Evolutionary conservation across 2,113 vertebrate species (phyloP), one percentile per base, ranked within the genome.

Genomic region (Tringa solitaria): DNA sequence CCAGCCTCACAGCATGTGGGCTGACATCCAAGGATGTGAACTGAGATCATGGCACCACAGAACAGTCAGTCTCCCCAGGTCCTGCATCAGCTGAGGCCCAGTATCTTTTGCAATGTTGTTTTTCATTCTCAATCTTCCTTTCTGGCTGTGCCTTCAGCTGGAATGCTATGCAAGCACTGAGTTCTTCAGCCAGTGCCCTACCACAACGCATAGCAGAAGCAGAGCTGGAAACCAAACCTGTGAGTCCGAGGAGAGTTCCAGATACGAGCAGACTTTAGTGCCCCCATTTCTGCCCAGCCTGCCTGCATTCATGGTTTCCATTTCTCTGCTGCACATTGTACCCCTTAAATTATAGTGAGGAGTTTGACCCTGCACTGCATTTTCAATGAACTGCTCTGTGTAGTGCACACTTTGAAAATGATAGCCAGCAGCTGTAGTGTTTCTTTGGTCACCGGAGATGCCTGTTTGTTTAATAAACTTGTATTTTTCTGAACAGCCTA

Each of bases 391-490:
- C 48, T 87, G 45, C 70, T 85, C 63, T 69, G 67, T 63, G 85
- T 61, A 69, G 86, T n/a, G 63, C 3, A 30, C 63, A 28, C 39
- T 92, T 64, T 61, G 94, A 61, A 93, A 83, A 16, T n/a, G 35
- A 90, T 54, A 90, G 28, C 41, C 90, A 90, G 85, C 79, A 93
- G 90, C 90, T 86, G 88, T 65, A 85, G 53, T 69, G 70, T 45
- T 94, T 51, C 82, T 91, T 39, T 48, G 28, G 74, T 93, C 85
- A 63, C 75, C 88, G 21, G 79, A 76, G 88, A 68, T 65, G 45
- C 14, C 72, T 90, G 53, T 80, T 77, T 69, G 35, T 64, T 92
- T 90, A 93, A 95, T 92, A 95, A 88, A 88, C 68, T 87, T 83
- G 43, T 86, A 43, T 82, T 94, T 96, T 81, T 80, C 87, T 89